Percentiles rank a stretch among this genome's conserved stretches.
These are phyloP conservation scores for Dorcus parallelipipedus DNA, from an alignment of 2,888 invertebrate species.

Conservation along the genomic window DNA sequence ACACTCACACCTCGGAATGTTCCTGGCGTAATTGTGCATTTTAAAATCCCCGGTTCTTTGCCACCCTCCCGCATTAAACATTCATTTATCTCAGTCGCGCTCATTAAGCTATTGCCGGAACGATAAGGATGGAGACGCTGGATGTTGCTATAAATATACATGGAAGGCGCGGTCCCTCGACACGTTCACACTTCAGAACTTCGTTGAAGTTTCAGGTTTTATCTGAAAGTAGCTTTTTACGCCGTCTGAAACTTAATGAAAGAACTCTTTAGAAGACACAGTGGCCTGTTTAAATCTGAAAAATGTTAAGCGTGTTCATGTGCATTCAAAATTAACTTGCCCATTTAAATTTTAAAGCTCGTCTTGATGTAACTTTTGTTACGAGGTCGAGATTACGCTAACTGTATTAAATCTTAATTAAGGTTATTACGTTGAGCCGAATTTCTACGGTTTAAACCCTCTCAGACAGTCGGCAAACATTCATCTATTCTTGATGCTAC, in stretches of 20 bases:
- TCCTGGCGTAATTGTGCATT: slow-evolving; percentile 1
- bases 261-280: slow-evolving; percentile 33
- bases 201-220: slow-evolving; percentile 34
- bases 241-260: slow-evolving; percentile 42
- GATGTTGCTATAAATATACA: slow-evolving; percentile 15
- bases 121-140: slow-evolving; percentile 8
- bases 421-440: too few relatives aligned
- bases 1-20: neutral
- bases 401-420: too few relatives aligned
- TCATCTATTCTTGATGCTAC: too few relatives aligned
- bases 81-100: slow-evolving; percentile 9
- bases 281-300: slow-evolving; percentile 33
- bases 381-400: neutral
- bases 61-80: slow-evolving; percentile 1
- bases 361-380: slow-evolving; percentile 13
- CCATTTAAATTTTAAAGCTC: slow-evolving; percentile 23
- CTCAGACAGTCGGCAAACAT: too few relatives aligned
- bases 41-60: slow-evolving; percentile 7
- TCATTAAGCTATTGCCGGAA: slow-evolving; percentile 8
- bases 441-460: too few relatives aligned
- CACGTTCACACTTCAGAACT: slow-evolving; percentile 39
- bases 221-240: slow-evolving; percentile 35
- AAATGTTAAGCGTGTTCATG: slow-evolving; percentile 32
- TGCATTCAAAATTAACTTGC: slow-evolving; percentile 28
- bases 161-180: slow-evolving; percentile 25